A percentile compares a stretch with the other conserved stretches of the same genome.
Conservation (phyloP, 2,888 invertebrate genomes). For the Drosophila picticornis region DNA sequence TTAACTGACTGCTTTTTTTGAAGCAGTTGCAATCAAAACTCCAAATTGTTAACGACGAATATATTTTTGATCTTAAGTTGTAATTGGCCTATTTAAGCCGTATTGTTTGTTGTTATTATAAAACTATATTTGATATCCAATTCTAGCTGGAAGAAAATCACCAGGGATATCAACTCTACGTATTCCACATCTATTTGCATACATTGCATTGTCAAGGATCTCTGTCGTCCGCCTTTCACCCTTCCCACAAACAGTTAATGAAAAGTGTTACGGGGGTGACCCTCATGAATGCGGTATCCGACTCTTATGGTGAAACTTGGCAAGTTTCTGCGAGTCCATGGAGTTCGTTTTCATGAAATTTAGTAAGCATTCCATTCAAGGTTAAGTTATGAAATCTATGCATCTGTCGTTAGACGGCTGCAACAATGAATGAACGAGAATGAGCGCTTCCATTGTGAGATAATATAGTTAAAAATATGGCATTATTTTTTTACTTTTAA, state of each 20-base stretch:
- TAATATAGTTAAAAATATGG: too few species aligned
- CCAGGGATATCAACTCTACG: slow-evolving; percentile 16
- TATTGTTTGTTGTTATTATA: neutral
- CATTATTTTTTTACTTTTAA: too few species aligned
- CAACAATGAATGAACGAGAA: slow-evolving; percentile 24
- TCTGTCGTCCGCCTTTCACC: slow-evolving; percentile 28
- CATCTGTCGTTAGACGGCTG: slow-evolving; percentile 53
- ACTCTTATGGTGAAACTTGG: slow-evolving; percentile 50
- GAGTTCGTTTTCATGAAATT: slow-evolving; percentile 19
- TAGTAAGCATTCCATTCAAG: slow-evolving; percentile 44
- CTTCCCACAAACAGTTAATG: slow-evolving; percentile 43
- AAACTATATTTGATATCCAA: slow-evolving; percentile 7
- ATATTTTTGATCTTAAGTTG: neutral
- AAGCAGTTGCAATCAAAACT: neutral
- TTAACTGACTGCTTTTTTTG: neutral
- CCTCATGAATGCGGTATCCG: slow-evolving; percentile 50
- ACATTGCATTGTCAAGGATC: slow-evolving; percentile 51
- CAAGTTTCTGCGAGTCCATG: slow-evolving; percentile 45
- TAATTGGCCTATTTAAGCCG: neutral
- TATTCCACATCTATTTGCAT: slow-evolving; percentile 25
- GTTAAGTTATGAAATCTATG: slow-evolving; percentile 35
- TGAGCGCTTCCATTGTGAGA: slow-evolving; percentile 32
- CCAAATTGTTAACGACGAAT: neutral
- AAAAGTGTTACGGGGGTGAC: slow-evolving; percentile 7
- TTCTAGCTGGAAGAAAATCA: slow-evolving; percentile 35